Evolutionary conservation across 2,888 invertebrate genomes (phyloP), one percentile per base, ranked within the genome.

Genomic region (Drosophila demipolita): DNA sequence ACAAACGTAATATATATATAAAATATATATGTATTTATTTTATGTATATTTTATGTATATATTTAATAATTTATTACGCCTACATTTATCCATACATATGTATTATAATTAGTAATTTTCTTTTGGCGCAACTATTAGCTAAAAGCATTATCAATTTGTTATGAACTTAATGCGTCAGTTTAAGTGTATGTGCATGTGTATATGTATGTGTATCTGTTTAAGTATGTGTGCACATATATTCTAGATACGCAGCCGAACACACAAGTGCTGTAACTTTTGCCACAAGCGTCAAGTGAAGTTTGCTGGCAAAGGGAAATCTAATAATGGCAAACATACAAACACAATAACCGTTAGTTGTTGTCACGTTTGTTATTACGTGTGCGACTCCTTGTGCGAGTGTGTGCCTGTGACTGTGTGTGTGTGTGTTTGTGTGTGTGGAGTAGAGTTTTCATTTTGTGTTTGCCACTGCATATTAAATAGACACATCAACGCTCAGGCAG

Each of bases 381-480:
- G 33, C 53, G 35, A 29, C 20, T 45, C 45, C 7, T 35, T 29
- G 29, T 33, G 42, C 50, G 35, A 38, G 40, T 53, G 32, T n/a
- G 9, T n/a, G 11, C 40, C 45, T 48, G 49, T n/a, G 15, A n/a
- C n/a, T 52, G 38, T 53, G 58, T 11, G 50, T 65, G 33, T 61
- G 54, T 66, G 58, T 67, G 55, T 66, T 55, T 20, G 6, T 59
- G 20, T 17, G 36, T 66, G 63, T 64, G 60, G 48, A 63, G 60
- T 48, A 71, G 68, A 72, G 76, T 84, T 84, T 89, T 89, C 29
- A 84, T 87, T 87, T 89, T 76, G 89, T 63, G 89, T 67, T 71
- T 64, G 78, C 74, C 64, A 65, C 87, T 83, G 89, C 84, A 88
- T 83, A 88, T 74, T 89, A 87, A 83, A 84, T 74, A 74, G 55